Conservation (phyloP, 2,888 invertebrate genomes). For the Phania funesta region DNA sequence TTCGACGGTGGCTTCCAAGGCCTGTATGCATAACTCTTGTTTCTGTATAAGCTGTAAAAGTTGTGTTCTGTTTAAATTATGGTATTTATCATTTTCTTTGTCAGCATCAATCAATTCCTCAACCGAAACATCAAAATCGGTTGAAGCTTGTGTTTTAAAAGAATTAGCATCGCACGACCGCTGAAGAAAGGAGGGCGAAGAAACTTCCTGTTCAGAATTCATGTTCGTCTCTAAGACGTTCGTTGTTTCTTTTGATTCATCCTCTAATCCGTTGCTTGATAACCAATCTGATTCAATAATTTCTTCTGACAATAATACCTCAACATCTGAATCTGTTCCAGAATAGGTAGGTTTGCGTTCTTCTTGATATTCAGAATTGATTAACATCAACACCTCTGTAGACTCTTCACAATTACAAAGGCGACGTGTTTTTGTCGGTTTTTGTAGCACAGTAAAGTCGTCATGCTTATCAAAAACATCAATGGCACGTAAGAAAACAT, state of each 20-base stretch:
- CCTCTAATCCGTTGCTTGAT: slow-evolving; percentile 57
- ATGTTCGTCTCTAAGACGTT: not conserved
- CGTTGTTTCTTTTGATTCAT: not conserved
- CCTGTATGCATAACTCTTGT: slow-evolving; percentile 67
- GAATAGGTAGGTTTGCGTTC: slow-evolving; percentile 60
- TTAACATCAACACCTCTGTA: slow-evolving; percentile 64
- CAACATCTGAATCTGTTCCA: slow-evolving; percentile 71
- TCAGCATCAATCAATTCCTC: slow-evolving; percentile 50
- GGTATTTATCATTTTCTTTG: slow-evolving; percentile 30
- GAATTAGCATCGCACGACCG: slow-evolving; percentile 24
- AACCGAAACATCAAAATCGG: slow-evolving; percentile 65
- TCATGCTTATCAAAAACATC: slow-evolving; percentile 59
- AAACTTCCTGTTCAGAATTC: slow-evolving; percentile 4
- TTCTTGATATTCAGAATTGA: slow-evolving; percentile 62
- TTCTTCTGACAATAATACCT: slow-evolving; percentile 70
- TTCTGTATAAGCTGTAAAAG: slow-evolving; percentile 67
- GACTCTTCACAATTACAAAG: slow-evolving; percentile 66
- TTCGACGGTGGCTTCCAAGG: slow-evolving; percentile 66
- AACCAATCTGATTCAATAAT: slow-evolving; percentile 70
- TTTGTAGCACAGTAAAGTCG: slow-evolving; percentile 69
- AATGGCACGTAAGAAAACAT: slow-evolving; percentile 50
- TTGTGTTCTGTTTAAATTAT: slow-evolving; percentile 61
- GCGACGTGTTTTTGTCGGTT: slow-evolving; percentile 33
- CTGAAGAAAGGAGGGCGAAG: slow-evolving; percentile 4
- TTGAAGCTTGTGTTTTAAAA: slow-evolving; percentile 45